Evolutionary conservation across 1,140 invertebrate species (phyloP), one percentile per base, ranked within the genome.

Genomic region (Lethocerus indicus): DNA sequence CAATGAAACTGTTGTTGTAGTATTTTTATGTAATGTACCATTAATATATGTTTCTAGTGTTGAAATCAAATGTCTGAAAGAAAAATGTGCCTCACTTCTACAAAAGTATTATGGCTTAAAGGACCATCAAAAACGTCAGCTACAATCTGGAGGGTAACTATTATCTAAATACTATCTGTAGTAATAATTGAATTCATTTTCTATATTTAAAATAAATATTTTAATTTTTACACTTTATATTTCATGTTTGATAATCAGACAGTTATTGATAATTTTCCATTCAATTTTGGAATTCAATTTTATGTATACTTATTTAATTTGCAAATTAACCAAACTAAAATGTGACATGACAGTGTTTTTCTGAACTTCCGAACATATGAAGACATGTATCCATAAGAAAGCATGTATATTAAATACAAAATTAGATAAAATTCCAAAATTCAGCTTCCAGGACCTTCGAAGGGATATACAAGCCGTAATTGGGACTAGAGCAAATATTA

Each of bases 391-490:
- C n/a, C n/a, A n/a, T n/a, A n/a, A n/a, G n/a, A n/a, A n/a, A n/a
- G n/a, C n/a, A n/a, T n/a, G n/a, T n/a, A n/a, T n/a, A n/a, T n/a
- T n/a, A n/a, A 29, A 7, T 46, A 20, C 29, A 9, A 9, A 32
- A 32, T 32, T 32, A 9, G 9, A 32, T 32, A 32, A 9, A 9
- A 32, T 9, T 32, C 13, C 28, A 39, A 49, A 54, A 56, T 57
- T 51, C 52, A 88, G 87, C 20, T 88, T 96, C 57, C 85, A 93
- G 67, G 92, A 96, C 55, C 70, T 98, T 12, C 74, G 87, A 20
- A 71, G 92, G 51, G 92, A 97, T 62, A 68, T 98, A 45, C 91
- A 97, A 70, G 90, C 90, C 7, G 83, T 90, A 3, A 83, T 98
- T 55, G 87, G 85, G 1, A 85, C 83, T 1, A 75, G 87, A 50